Conservation (phyloP, 2,797 vertebrate species). For the Melopsittacus undulatus region DNA sequence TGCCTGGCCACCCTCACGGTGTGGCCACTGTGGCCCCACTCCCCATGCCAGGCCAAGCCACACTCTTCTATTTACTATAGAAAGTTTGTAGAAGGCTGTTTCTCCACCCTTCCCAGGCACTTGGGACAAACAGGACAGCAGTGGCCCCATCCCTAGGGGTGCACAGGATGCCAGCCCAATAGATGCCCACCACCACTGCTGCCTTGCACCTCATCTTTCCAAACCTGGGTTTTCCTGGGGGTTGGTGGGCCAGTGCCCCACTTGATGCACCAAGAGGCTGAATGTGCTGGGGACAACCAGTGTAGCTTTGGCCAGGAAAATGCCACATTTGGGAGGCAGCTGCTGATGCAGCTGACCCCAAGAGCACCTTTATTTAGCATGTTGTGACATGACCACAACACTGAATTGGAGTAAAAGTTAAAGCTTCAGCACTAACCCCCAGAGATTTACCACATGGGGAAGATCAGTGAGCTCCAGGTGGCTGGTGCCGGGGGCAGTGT, state of each 20-base stretch:
- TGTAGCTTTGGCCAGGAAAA: background rate
- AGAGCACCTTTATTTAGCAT: background rate
- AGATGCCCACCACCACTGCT: background rate
- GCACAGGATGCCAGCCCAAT: fast-evolving
- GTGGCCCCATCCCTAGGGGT: fast-evolving
- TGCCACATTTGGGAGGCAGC: background rate
- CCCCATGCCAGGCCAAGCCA: background rate
- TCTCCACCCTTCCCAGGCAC: fast-evolving
- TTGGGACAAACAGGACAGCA: fast-evolving
- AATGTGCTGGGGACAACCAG: background rate
- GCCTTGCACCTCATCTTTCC: background rate
- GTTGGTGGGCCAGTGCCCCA: background rate
- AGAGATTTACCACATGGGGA: background rate
- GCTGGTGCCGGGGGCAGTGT: fast-evolving
- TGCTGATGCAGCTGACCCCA: background rate
- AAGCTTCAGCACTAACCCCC: background rate
- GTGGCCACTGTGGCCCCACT: background rate
- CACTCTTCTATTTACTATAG: background rate
- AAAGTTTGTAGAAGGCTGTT: background rate
- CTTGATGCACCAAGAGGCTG: background rate
- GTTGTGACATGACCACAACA: fast-evolving
- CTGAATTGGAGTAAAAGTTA: background rate
- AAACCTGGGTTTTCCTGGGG: background rate
- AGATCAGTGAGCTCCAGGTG: too few relatives aligned
- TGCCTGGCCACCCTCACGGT: background rate